Base-by-base conservation (phyloP, 2,888 invertebrate species). In the Agrilus biguttatus region DNA sequence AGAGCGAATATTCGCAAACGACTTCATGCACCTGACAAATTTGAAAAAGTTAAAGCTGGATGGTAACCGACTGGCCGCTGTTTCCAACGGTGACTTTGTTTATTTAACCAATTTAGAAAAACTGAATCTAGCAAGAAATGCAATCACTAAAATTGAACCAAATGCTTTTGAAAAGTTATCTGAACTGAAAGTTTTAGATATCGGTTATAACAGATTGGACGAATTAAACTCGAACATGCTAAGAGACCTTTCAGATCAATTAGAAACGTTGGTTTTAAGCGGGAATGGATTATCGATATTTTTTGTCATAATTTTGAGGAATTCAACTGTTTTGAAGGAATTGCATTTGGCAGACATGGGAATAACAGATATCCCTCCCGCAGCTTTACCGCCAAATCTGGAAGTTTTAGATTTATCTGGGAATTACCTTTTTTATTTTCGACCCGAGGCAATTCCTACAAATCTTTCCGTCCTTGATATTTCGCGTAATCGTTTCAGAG, bases 141-240 rank as follows among this genome's bases (percentile, higher is more conserved):
- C 78, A 41, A 70, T 88, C 45, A 76, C 75, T 33, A 73, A 78
- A 57, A 70, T 88, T 50, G 78, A 80, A 45, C 72, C 75, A 12
- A 73, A 72, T 44, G 78, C 85, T n/a, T 83, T 88, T 58, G 68
- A 71, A 49, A 82, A 83, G 65, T 68, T 83, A 49, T 73, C 77
- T 41, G 73, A 77, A 47, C 70, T 87, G 44, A 70, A 70, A 46
- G 75, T 78, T 52, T 65, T 88, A 45, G 83, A 87, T 63, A 69
- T 88, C 50, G 77, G 82, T 50, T 77, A 80, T 60, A 87, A 87
- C 61, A 79, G 80, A 61, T 70, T 84, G 49, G 75, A 77, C 49
- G 67, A 73, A 36, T 69, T 82, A 46, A 77, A 79, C 55, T 62
- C 71, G 23, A 67, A 69, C 49, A 70, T 74, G 1, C 72, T 78